phyloP scores from a whole-genome alignment of 2,797 vertebrate species.

The Siniperca scherzeri region DNA sequence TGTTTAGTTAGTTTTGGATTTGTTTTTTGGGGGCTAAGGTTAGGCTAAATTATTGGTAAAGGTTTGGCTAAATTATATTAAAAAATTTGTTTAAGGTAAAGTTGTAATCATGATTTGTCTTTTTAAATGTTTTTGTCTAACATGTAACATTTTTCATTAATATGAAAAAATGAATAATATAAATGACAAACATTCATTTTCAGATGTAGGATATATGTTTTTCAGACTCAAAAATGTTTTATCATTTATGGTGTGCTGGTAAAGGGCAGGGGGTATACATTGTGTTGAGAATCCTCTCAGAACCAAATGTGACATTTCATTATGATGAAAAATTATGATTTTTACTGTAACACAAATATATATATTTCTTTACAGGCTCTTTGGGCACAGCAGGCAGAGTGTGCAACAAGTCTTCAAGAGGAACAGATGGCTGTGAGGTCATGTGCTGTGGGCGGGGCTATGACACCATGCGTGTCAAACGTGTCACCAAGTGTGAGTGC shows the following conservation, averaged over 20 bases:
- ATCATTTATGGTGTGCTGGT: background rate
- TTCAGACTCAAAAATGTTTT: background rate
- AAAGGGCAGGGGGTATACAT: background rate
- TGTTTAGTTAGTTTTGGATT: too few relatives aligned
- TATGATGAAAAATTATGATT: background rate
- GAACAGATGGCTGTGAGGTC: conserved; percentile 96
- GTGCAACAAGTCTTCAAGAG: conserved; percentile 94
- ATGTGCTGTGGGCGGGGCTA: conserved; percentile 99
- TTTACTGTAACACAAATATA: background rate
- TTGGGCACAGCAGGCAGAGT: conserved; percentile 95
- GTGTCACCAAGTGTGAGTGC: conserved; percentile 96
- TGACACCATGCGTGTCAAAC: conserved; percentile 95
- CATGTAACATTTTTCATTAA: too few relatives aligned
- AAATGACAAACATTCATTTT: background rate
- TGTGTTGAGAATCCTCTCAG: background rate
- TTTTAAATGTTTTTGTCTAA: background rate
- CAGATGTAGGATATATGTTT: background rate
- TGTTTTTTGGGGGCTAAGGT: background rate
- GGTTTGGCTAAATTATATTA: background rate
- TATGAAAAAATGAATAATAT: background rate
- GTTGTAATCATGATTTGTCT: background rate
- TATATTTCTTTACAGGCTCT: conserved; percentile 87
- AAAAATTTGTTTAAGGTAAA: background rate
- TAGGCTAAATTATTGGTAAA: background rate
- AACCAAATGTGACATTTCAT: background rate